A percentile compares a stretch with the other conserved stretches of the same genome.
These are phyloP conservation scores for Nematolebias whitei DNA, from an alignment of 2,113 vertebrate genomes.

Conservation along the genomic window DNA sequence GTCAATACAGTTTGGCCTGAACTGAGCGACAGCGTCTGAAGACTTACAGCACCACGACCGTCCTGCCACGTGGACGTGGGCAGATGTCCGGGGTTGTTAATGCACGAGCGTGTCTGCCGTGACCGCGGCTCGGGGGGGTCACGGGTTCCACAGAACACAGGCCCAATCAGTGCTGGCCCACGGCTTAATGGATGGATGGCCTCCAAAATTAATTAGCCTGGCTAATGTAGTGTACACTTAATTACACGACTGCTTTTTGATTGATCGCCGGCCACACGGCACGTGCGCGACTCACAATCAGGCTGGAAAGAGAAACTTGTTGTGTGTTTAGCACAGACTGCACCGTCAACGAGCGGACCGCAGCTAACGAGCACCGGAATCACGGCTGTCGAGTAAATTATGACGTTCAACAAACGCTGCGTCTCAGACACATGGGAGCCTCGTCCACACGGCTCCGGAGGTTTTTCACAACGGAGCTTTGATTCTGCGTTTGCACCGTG, in stretches of 20 bases:
- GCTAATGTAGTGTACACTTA: slow-evolving; percentile 87
- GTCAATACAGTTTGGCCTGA: too few relatives aligned
- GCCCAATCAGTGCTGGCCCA: slow-evolving; percentile 81
- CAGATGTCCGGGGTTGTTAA: slow-evolving; percentile 44
- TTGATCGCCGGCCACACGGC: slow-evolving; percentile 76
- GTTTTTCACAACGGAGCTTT: too few relatives aligned
- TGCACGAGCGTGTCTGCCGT: slow-evolving; percentile 44
- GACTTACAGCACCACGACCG: too few relatives aligned
- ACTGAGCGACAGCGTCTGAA: too few relatives aligned
- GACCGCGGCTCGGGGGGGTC: slow-evolving; percentile 76
- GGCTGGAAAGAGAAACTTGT: slow-evolving; percentile 58
- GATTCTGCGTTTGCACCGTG: too few relatives aligned
- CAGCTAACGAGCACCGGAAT: neutral
- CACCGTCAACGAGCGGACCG: slow-evolving; percentile 24
- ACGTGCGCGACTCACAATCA: slow-evolving; percentile 64
- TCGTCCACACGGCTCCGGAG: too few relatives aligned
- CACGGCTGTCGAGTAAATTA: too few relatives aligned
- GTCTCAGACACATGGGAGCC: too few relatives aligned
- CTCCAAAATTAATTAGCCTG: slow-evolving; percentile 87
- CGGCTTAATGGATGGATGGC: slow-evolving; percentile 84
- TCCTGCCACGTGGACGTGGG: too few relatives aligned
- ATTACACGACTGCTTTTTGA: slow-evolving; percentile 82
- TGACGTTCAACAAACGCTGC: too few relatives aligned
- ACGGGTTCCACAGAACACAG: slow-evolving; percentile 74
- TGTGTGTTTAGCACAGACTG: slow-evolving; percentile 48